A percentile compares a stretch with the other conserved stretches of the same genome.
Conservation (phyloP, 2,113 vertebrate genomes). For the Myotis davidii region DNA sequence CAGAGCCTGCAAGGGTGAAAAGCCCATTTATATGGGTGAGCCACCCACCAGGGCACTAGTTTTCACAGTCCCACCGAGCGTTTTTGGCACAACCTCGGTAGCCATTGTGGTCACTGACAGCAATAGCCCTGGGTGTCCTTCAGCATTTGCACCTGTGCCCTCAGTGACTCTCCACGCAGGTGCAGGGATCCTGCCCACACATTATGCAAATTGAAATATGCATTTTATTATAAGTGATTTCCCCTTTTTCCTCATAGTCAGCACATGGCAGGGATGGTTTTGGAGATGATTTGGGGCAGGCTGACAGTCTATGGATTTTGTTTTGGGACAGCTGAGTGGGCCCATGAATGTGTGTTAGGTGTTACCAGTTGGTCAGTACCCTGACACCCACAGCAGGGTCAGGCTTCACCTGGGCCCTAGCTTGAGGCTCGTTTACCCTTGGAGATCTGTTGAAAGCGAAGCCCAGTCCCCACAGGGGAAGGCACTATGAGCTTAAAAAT, state of each 20-base stretch:
- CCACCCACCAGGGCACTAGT: too few relatives aligned
- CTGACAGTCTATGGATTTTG: background rate
- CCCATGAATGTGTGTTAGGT: background rate
- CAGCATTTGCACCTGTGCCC: background rate
- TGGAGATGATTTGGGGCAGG: background rate
- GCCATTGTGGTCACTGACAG: background rate
- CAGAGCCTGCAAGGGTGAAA: background rate
- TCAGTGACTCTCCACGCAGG: rapidly evolving
- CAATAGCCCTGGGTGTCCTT: background rate
- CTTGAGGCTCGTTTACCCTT: background rate
- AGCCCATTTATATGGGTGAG: too few relatives aligned
- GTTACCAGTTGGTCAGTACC: too few relatives aligned
- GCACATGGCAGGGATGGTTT: background rate
- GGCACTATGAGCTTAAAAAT: background rate
- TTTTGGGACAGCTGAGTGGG: background rate
- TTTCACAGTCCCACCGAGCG: too few relatives aligned
- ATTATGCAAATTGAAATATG: background rate
- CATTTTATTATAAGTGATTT: background rate
- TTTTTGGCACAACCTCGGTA: background rate
- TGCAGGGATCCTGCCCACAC: too few relatives aligned
- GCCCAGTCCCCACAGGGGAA: background rate
- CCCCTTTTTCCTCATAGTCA: too few relatives aligned
- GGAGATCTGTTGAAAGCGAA: background rate
- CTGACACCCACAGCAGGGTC: too few relatives aligned
- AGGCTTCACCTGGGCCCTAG: background rate